Percentiles rank a stretch among this genome's conserved stretches.
phyloP scores from a whole-genome alignment of 1,140 invertebrate species.

The Penaeus japonicus region DNA sequence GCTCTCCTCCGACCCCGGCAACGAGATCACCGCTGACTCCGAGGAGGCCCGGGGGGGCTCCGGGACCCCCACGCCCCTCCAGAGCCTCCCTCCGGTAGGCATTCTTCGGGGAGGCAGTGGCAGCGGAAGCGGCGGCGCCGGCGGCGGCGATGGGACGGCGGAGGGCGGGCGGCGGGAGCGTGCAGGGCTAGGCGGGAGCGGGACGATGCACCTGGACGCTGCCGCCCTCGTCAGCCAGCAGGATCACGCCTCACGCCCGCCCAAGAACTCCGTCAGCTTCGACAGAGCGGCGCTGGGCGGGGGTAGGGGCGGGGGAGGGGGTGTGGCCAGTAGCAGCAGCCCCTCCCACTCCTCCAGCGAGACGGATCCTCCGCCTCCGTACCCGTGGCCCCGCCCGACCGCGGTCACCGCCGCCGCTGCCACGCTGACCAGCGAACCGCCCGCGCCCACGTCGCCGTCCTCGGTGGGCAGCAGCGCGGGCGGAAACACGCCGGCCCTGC shows the following conservation, averaged over 20 bases:
- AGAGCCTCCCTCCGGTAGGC: slow-evolving; percentile 25
- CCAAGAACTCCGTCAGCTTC: slow-evolving; percentile 53
- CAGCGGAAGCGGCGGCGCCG: neutral
- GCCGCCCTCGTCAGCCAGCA: slow-evolving; percentile 27
- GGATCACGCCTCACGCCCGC: neutral
- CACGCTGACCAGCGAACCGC: neutral
- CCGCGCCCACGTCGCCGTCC: slow-evolving; percentile 26
- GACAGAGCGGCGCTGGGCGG: neutral
- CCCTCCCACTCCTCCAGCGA: slow-evolving; percentile 45
- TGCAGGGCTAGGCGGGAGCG: neutral
- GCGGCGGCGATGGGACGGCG: neutral
- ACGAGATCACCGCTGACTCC: slow-evolving; percentile 33
- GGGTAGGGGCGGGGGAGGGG: neutral
- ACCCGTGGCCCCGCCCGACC: slow-evolving; percentile 18
- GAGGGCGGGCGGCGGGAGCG: neutral
- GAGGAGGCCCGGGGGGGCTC: neutral
- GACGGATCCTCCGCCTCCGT: slow-evolving; percentile 35
- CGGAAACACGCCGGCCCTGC: slow-evolving; percentile 24
- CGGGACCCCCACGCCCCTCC: slow-evolving; percentile 11
- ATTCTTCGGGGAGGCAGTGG: slow-evolving; percentile 1
- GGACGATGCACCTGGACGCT: slow-evolving; percentile 41
- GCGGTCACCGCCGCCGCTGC: slow-evolving; percentile 9
- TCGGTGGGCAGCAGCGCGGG: slow-evolving; percentile 20
- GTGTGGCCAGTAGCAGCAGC: slow-evolving; percentile 8
- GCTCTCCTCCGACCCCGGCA: slow-evolving; percentile 50